Conservation (phyloP, 2,113 vertebrate species). For the Ciconia maguari region DNA sequence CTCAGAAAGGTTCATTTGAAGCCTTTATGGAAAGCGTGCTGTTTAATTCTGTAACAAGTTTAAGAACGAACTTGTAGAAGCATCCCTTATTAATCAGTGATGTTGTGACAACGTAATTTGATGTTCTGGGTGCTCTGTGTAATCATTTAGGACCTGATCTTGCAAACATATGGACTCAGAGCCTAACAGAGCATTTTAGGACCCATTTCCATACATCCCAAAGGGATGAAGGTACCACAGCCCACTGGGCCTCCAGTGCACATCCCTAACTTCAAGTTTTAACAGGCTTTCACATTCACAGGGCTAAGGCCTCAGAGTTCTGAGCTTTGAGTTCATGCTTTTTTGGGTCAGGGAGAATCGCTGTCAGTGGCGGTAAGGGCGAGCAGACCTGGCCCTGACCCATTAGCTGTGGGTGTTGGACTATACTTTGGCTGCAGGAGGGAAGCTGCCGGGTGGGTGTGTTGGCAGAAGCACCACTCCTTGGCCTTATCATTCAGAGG, state of each 20-base stretch:
- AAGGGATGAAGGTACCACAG: not conserved
- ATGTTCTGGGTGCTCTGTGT: not conserved
- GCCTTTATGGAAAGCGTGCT: not conserved
- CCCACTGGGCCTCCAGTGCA: not conserved
- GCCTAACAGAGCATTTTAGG: not conserved
- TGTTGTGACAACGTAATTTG: not conserved
- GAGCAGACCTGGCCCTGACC: not conserved
- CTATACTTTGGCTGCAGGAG: not conserved
- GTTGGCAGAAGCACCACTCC: not conserved
- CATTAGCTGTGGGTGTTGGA: not conserved
- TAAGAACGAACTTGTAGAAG: not conserved
- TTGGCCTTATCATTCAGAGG: not conserved
- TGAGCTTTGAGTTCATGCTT: rapidly evolving
- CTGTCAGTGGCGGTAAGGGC: not conserved
- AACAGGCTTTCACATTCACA: not conserved
- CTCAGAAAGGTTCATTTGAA: not conserved
- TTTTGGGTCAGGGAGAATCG: not conserved
- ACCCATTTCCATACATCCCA: not conserved
- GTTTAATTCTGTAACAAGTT: not conserved
- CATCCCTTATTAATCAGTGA: not conserved
- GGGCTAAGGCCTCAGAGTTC: not conserved
- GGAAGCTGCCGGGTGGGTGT: not conserved
- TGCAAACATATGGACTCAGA: not conserved
- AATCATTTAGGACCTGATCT: not conserved
- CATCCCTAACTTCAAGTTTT: not conserved